Conservation (phyloP, 2,113 vertebrate species). For the Eidolon helvum region DNA sequence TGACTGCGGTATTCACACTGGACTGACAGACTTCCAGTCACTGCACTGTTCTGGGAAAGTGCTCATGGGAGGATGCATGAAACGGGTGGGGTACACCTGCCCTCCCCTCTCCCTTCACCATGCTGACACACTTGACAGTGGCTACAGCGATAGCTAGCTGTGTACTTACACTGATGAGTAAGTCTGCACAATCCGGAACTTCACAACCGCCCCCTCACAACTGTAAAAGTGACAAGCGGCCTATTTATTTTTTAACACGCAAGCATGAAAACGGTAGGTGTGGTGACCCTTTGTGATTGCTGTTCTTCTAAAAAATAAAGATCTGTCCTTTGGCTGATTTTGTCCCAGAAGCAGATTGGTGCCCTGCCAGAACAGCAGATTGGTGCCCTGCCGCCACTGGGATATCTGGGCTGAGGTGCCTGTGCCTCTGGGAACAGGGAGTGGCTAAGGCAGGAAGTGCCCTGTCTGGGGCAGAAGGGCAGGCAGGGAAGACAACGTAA, state of each 20-base stretch:
- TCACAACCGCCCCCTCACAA: neutral
- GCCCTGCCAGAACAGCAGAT: neutral
- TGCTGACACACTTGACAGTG: neutral
- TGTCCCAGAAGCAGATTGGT: neutral
- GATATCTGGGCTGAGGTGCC: neutral
- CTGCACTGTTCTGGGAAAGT: neutral
- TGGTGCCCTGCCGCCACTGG: neutral
- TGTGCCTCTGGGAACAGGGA: neutral
- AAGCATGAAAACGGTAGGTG: neutral
- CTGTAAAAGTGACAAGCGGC: neutral
- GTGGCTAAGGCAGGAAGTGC: neutral
- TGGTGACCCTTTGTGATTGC: neutral
- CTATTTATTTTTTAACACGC: neutral
- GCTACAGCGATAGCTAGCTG: neutral
- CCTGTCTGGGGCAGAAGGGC: neutral
- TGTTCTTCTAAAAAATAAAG: neutral
- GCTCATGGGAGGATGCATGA: neutral
- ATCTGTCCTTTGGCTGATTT: neutral
- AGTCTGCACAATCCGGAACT: neutral
- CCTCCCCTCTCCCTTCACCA: neutral
- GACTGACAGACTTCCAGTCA: neutral
- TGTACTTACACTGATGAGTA: neutral
- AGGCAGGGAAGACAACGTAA: neutral
- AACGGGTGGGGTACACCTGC: rapidly evolving
- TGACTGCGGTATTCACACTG: neutral